These are phyloP conservation scores for Thrips palmi DNA, from an alignment of 1,140 invertebrate genomes.

Conservation along the genomic window DNA sequence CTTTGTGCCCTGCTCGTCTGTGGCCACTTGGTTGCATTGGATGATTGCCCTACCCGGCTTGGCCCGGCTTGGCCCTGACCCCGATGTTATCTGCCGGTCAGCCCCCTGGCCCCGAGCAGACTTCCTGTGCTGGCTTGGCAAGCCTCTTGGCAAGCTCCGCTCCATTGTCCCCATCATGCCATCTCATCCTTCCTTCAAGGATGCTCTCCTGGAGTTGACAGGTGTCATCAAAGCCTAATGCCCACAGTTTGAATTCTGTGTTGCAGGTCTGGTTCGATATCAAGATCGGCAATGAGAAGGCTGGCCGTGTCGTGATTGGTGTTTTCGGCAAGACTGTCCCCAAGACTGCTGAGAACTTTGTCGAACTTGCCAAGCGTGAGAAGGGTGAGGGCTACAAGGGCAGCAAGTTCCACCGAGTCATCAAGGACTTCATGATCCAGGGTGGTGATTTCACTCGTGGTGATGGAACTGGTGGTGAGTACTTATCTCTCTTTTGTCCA, in stretches of 20 bases:
- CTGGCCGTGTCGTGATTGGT: slow-evolving; percentile 77
- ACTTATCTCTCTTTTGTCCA: slow-evolving; percentile 11
- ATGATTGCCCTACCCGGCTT: no score
- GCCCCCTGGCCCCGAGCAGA: slow-evolving; percentile 3
- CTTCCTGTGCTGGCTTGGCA: not conserved
- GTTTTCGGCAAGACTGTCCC: slow-evolving; percentile 91
- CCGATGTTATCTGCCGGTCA: no score
- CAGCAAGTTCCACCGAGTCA: slow-evolving; percentile 82
- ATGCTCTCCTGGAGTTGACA: slow-evolving; percentile 9
- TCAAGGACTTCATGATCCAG: slow-evolving; percentile 92
- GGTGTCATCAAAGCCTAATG: slow-evolving; percentile 2
- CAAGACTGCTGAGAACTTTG: slow-evolving; percentile 86
- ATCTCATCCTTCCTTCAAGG: slow-evolving; percentile 25
- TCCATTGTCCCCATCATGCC: slow-evolving; percentile 13
- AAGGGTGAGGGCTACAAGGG: slow-evolving; percentile 70
- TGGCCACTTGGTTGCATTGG: no score
- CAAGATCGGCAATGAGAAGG: slow-evolving; percentile 54
- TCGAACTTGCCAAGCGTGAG: slow-evolving; percentile 58
- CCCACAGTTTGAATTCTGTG: slow-evolving; percentile 14
- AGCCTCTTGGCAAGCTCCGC: slow-evolving; percentile 9
- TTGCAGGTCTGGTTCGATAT: slow-evolving; percentile 88
- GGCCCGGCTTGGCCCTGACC: no score
- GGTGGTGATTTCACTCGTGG: slow-evolving; percentile 85
- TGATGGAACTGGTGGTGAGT: slow-evolving; percentile 72
- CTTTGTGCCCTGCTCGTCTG: no score